These are phyloP conservation scores for Cephalopachus bancanus DNA, from an alignment of 2,797 vertebrate species.

Conservation along the genomic window DNA sequence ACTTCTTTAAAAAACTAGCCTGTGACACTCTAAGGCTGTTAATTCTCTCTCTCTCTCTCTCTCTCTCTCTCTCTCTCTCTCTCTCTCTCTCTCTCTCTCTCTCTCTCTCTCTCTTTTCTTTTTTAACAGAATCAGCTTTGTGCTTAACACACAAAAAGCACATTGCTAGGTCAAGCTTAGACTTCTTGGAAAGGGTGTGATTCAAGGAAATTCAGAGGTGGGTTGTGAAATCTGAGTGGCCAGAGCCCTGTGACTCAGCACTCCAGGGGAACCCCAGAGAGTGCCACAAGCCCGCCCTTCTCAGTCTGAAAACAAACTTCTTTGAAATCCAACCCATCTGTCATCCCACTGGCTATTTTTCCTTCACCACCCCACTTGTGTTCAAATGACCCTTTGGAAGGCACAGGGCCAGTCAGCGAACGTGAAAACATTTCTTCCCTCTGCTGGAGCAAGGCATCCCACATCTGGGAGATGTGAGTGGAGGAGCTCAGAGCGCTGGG, in stretches of 20 bases:
- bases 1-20: background rate
- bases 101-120: no score
- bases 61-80: no score
- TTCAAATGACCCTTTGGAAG: background rate
- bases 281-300: accelerated
- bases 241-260: background rate
- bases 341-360: background rate
- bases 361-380: background rate
- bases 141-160: background rate
- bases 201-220: background rate
- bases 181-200: background rate
- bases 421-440: accelerated
- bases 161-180: accelerated
- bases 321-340: background rate
- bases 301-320: background rate
- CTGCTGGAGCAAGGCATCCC: accelerated
- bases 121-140: background rate
- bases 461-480: background rate
- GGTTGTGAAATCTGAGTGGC: background rate
- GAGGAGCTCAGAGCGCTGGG: background rate
- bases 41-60: no score
- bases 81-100: no score
- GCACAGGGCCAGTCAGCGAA: accelerated
- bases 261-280: background rate
- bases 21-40: background rate